Conservation (phyloP, 2,113 vertebrate genomes). For the Tricholaema leucomelas region DNA sequence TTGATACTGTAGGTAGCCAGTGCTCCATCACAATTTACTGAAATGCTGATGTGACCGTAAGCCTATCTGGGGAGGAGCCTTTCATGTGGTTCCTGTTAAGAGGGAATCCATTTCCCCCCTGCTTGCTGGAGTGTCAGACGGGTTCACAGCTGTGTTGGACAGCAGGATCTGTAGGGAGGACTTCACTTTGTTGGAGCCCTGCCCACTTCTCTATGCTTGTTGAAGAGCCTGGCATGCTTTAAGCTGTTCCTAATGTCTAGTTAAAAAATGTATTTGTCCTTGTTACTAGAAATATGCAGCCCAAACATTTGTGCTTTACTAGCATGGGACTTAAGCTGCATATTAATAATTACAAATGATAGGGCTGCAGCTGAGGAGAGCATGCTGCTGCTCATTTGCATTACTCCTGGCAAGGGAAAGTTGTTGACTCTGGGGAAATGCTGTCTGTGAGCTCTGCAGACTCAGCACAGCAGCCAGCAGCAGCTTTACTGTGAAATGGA, state of each 20-base stretch:
- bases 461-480: neutral
- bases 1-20: constrained; percentile 6
- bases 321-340: neutral
- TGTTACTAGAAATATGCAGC: neutral
- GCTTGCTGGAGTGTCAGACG: neutral
- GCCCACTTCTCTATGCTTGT: neutral
- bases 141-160: constrained; percentile 5
- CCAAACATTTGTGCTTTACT: neutral
- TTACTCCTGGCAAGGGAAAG: neutral
- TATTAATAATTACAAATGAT: neutral
- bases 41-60: constrained; percentile 15
- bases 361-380: neutral
- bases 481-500: neutral
- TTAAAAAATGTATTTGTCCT: neutral
- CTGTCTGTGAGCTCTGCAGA: neutral
- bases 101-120: constrained; percentile 18
- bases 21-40: neutral
- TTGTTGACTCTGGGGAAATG: neutral
- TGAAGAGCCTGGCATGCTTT: neutral
- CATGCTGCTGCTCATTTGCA: neutral
- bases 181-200: neutral
- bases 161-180: neutral
- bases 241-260: neutral
- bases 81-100: constrained; percentile 51
- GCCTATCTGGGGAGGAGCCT: constrained; percentile 38